Conservation (phyloP, 1,140 invertebrate species). For the Plodia interpunctella region DNA sequence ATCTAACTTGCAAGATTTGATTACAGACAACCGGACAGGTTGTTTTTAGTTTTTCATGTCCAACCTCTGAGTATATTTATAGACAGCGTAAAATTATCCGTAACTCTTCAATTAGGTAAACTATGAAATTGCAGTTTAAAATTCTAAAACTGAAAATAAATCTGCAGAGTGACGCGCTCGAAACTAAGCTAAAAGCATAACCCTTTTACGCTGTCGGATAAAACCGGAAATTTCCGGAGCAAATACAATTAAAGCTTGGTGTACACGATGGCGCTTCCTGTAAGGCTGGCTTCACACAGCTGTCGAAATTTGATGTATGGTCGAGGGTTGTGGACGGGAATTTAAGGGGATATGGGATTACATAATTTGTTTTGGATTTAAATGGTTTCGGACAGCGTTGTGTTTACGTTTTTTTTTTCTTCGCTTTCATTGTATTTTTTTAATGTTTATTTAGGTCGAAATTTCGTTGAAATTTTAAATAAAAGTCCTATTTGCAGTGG, state of each 20-base stretch:
- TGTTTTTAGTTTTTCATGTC: no score
- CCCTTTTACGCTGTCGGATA: constrained; percentile 3
- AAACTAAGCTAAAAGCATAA: constrained; percentile 4
- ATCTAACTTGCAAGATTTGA: no score
- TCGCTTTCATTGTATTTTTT: not conserved
- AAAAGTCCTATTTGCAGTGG: no score
- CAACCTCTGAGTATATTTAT: no score
- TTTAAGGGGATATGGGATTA: constrained; percentile 3
- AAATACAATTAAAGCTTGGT: not conserved
- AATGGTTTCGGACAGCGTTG: not conserved
- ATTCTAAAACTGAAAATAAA: not conserved
- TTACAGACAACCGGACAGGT: no score
- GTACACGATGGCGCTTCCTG: constrained; percentile 1
- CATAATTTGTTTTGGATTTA: not conserved
- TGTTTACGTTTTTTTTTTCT: not conserved
- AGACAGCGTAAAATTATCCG: no score
- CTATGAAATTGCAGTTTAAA: not conserved
- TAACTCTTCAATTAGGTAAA: no score
- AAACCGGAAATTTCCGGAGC: constrained; percentile 1
- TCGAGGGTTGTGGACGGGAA: not conserved
- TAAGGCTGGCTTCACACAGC: constrained; percentile 1
- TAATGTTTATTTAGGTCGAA: no score
- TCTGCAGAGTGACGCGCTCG: not conserved
- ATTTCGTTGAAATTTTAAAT: no score
- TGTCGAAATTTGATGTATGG: constrained; percentile 5